Base-by-base conservation (phyloP, 2,113 vertebrate genomes). In the Gallinago paraguaiae region DNA sequence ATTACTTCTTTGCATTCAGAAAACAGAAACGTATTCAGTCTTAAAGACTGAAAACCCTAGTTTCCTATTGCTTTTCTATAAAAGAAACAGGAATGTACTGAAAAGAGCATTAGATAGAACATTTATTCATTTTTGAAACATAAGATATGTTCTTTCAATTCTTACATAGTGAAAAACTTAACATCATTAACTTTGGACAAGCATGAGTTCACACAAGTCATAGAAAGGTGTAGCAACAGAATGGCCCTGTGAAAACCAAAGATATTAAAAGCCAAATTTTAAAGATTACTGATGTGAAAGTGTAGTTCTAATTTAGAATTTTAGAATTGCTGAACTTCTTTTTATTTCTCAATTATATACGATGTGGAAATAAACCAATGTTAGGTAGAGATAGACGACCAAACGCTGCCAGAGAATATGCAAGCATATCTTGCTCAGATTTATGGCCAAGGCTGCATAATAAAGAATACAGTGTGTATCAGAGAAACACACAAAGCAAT, bases 401-500 rank as follows among this genome's bases (percentile, higher is more conserved):
- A 59, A 86, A 88, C 31, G 63, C 19, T 88, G 33, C 2, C 77
- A 87, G 41, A 76, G 37, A 69, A 64, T 46, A 91, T 54, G 61
- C 27, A 91, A 60, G 28, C 46, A 67, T 35, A 22, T 67, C 54
- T 86, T 63, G 50, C 67, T 86, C 53, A 68, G 43, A 88, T 71
- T 91, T 65, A 95, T 61, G 61, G 79, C 59, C 93, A 95, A 92
- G 48, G 60, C 84, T 82, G 22, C 48, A 56, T 77, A 67, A 48
- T 68, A 88, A 61, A 81, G 84, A 82, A 76, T 23, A 80, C 30
- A 19, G 46, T 35, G 63, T 74, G 64, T 27, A 63, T 25, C 76
- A 94, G 80, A 78, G 64, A 86, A 91, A 71, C 24, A 51, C 48
- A 90, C 89, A 90, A 72, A 96, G 85, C 64, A 94, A 53, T 90